Evolutionary conservation across 2,888 invertebrate species (phyloP), one percentile per base, ranked within the genome.

Genomic region (Aporophyla nigra): DNA sequence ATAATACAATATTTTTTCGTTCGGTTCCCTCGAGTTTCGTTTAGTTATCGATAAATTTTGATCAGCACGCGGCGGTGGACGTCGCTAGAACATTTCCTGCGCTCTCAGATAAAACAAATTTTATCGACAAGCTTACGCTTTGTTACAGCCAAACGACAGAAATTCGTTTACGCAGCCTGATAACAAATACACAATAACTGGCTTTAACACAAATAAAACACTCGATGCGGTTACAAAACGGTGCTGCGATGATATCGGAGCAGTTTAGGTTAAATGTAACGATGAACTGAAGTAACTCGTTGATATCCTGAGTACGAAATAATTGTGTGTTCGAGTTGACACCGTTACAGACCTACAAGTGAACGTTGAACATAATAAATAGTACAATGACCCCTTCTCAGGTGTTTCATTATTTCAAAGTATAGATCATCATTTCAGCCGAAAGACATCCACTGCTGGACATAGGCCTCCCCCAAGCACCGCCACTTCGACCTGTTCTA

Each of bases 91-190:
- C 70, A 81, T 76, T 81, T 85, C 74, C 72, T 73, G 83, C 63
- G 78, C 61, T 87, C 76, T 77, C 73, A 78, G 83, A 86, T 87
- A 87, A 87, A 85, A 85, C 76, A 82, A 85, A 85, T 86, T 85
- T 71, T 75, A 86, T 86, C 86, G 78, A 77, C 51, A 49, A 87
- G 86, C 83, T 82, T 61, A 82, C 73, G 78, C 83, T 79, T 82
- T 80, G 86, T 85, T 76, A 69, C 68, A 70, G 61, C 69, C 58
- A 54, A 82, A 78, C 85, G 78, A 76, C 75, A 71, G 76, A 74
- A 65, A 78, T 82, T 82, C 86, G 82, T 82, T 73, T 76, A 82
- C 71, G 75, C 67, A 76, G 74, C 74, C 70, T 65, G 75, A 85
- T 87, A 82, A 65, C 65, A 75, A 56, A 82, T 53, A 74, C 74